Percentiles rank a stretch among this genome's conserved stretches.
These are phyloP conservation scores for Halichondria panicea DNA, from an alignment of 37 sponge, comb jelly and placozoan genomes.

Conservation along the genomic window DNA sequence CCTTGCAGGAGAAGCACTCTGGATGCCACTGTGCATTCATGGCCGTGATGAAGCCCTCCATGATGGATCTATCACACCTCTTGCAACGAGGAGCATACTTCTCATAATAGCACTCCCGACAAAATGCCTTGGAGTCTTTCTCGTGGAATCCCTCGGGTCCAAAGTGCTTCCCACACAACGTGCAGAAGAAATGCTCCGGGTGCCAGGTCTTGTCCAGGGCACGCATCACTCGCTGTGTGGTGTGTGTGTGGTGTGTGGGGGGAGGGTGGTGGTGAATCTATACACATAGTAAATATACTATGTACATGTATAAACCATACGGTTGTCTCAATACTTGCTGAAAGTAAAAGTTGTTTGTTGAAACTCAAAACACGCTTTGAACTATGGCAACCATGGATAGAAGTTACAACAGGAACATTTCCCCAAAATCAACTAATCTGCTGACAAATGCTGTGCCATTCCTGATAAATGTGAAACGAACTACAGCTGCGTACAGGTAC, in stretches of 20 bases:
- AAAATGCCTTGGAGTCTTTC: slow-evolving; percentile 94
- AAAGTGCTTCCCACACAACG: slow-evolving; percentile 93
- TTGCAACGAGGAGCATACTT: slow-evolving; percentile 96
- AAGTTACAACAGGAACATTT: not conserved
- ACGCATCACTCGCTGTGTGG: slow-evolving; percentile 84
- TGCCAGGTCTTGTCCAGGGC: slow-evolving; percentile 98
- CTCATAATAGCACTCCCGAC: slow-evolving; percentile 95
- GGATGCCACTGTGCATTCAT: slow-evolving; percentile 93
- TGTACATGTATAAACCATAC: too few species aligned
- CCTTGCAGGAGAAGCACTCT: slow-evolving; percentile 97
- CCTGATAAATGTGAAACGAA: too few species aligned
- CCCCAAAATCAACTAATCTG: not conserved
- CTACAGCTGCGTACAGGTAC: not conserved
- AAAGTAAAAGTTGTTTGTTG: not conserved
- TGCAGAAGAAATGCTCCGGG: slow-evolving; percentile 98
- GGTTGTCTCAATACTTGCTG: too few species aligned
- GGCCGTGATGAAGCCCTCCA: slow-evolving; percentile 93
- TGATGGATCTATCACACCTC: slow-evolving; percentile 88
- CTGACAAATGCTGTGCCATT: too few species aligned
- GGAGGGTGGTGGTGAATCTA: not conserved
- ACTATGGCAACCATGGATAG: not conserved
- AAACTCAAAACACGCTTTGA: not conserved
- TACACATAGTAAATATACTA: too few species aligned
- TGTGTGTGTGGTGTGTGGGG: slow-evolving; percentile 10
- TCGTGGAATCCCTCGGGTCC: slow-evolving; percentile 90